These are phyloP conservation scores for Ectropis crepuscularia DNA, from an alignment of 2,888 invertebrate species.

Conservation along the genomic window DNA sequence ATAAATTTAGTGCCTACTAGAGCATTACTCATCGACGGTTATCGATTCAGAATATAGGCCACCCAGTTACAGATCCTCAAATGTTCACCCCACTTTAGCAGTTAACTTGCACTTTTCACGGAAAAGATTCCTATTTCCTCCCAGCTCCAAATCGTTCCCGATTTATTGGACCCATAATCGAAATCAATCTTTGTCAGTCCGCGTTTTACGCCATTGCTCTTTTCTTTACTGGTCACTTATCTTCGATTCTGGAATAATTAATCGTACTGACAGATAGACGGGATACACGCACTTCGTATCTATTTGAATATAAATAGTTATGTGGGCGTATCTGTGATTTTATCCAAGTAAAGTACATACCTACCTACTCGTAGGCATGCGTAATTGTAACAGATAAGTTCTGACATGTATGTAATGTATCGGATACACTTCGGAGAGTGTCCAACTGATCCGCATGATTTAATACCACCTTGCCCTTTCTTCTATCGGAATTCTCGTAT, in stretches of 20 bases:
- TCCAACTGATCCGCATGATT: too few relatives aligned
- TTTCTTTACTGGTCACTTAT: conserved; percentile 44
- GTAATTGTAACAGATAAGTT: too few relatives aligned
- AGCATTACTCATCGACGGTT: background rate
- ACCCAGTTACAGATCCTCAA: conserved; percentile 7
- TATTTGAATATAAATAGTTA: conserved; percentile 11
- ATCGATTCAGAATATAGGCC: conserved; percentile 2
- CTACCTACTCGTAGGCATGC: background rate
- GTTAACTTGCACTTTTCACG: conserved; percentile 26
- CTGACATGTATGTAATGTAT: too few relatives aligned
- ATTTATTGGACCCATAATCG: conserved; percentile 43
- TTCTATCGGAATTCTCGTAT: too few relatives aligned
- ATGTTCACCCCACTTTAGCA: conserved; percentile 15
- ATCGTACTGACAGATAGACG: conserved; percentile 35
- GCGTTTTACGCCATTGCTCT: conserved; percentile 43
- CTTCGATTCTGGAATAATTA: conserved; percentile 46
- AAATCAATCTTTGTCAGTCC: conserved; percentile 45
- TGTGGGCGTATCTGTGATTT: background rate
- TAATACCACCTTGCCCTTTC: too few relatives aligned
- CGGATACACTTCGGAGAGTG: too few relatives aligned
- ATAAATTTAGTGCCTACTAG: background rate
- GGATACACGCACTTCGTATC: conserved; percentile 28
- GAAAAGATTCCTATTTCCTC: conserved; percentile 26
- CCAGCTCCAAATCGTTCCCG: conserved; percentile 28
- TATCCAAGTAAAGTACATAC: background rate